These are phyloP conservation scores for Heliconius sara DNA, from an alignment of 2,888 invertebrate species.

Conservation along the genomic window DNA sequence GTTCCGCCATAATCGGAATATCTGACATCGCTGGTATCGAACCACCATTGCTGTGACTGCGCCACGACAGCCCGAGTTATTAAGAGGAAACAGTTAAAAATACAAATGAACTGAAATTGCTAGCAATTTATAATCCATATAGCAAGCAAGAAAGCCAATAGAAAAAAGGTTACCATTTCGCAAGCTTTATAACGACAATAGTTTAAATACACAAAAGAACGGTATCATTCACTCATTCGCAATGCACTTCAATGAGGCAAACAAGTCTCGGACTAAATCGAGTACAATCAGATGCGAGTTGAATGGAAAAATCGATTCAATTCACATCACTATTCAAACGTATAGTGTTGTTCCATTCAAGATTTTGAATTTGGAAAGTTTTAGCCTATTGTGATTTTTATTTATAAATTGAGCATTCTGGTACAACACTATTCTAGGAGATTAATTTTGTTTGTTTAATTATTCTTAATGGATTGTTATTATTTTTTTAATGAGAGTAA, in stretches of 20 bases:
- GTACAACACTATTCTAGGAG: not conserved
- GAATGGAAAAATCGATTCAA: constrained; percentile 73
- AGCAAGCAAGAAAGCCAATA: constrained; percentile 2
- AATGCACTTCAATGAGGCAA: constrained; percentile 44
- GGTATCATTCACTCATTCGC: constrained; percentile 47
- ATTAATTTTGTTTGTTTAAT: constrained; percentile 5
- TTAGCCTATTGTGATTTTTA: constrained; percentile 43
- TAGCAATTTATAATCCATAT: not conserved
- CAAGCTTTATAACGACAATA: constrained; percentile 41
- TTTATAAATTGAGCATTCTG: constrained; percentile 34
- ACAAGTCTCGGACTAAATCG: constrained; percentile 56
- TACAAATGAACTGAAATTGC: not conserved
- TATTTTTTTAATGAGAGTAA: not conserved
- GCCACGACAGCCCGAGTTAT: not conserved
- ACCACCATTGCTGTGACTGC: no score
- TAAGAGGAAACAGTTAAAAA: not conserved
- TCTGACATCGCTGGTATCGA: no score
- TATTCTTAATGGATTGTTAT: not conserved
- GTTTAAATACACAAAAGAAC: constrained; percentile 45
- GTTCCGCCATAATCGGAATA: no score
- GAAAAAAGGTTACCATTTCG: constrained; percentile 33
- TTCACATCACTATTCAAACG: constrained; percentile 66
- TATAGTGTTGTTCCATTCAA: constrained; percentile 65
- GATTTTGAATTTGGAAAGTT: constrained; percentile 68
- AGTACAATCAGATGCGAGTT: constrained; percentile 67